Percentiles rank a stretch among this genome's conserved stretches.
Conservation (phyloP, 2,888 invertebrate species). For the Machimus atricapillus region DNA sequence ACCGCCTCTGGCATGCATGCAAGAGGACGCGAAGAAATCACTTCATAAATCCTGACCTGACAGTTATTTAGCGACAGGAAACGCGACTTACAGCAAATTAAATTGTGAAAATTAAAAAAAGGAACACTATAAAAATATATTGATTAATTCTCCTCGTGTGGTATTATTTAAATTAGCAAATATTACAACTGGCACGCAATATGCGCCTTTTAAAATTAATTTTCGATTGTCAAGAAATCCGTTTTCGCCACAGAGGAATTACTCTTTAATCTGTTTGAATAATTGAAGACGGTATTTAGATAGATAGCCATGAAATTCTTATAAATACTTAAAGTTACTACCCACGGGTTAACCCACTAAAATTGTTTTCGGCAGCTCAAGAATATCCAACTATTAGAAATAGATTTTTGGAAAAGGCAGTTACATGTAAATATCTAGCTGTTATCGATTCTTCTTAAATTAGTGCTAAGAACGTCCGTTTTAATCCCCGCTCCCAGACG, state of each 20-base stretch:
- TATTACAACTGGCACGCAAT: not conserved
- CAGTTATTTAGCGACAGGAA: not conserved
- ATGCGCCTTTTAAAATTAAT: not conserved
- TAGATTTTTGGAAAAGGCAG: not conserved
- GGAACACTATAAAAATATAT: not conserved
- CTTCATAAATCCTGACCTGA: not conserved
- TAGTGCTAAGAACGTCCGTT: not conserved
- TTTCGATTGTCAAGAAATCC: not conserved
- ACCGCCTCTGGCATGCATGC: not conserved
- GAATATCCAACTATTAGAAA: not conserved
- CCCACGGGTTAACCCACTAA: too few species aligned
- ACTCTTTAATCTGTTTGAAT: not conserved
- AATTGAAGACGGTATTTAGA: not conserved
- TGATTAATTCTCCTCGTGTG: not conserved
- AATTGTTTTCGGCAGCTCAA: not conserved
- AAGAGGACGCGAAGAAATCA: not conserved
- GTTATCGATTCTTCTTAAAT: constrained; percentile 1
- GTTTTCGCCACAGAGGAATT: not conserved
- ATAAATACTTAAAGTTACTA: not conserved
- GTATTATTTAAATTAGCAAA: not conserved
- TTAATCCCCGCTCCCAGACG: not conserved
- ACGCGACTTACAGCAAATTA: not conserved
- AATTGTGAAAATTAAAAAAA: not conserved
- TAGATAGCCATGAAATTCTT: not conserved
- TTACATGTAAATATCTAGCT: not conserved